Conservation (phyloP, 1,140 invertebrate genomes). For the Cyphomyrmex costatus region DNA sequence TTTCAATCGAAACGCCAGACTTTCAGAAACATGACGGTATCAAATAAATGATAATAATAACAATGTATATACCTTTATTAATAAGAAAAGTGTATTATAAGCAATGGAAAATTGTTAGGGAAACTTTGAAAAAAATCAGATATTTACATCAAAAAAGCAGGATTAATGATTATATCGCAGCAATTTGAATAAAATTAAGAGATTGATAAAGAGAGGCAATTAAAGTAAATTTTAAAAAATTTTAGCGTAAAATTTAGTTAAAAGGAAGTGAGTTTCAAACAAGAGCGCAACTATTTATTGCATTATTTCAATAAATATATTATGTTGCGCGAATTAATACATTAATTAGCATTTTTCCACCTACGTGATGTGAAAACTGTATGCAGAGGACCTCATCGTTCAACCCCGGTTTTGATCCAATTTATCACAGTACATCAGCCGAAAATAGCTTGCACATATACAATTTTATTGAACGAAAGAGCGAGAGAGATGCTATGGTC, state of each 20-base stretch:
- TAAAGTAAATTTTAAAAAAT: no score
- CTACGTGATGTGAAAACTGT: neutral
- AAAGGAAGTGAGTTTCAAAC: neutral
- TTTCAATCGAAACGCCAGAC: no score
- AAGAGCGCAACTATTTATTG: neutral
- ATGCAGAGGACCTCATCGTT: slow-evolving; percentile 5
- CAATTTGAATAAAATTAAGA: neutral
- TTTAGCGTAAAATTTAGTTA: slow-evolving; percentile 4
- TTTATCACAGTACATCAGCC: slow-evolving; percentile 30
- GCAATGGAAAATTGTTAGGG: no score
- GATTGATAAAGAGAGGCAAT: neutral
- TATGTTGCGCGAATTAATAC: slow-evolving; percentile 8
- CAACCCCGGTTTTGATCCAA: slow-evolving; percentile 19
- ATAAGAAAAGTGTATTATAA: no score
- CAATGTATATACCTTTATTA: no score
- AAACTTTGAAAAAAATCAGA: no score
- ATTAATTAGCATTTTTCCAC: slow-evolving; percentile 38
- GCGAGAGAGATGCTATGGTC: slow-evolving; percentile 26
- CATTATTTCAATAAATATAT: neutral
- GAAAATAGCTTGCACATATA: slow-evolving; percentile 41
- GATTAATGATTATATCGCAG: neutral
- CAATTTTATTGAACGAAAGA: slow-evolving; percentile 35
- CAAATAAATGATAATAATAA: no score
- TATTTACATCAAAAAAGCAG: no score
- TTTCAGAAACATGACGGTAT: no score